Base-by-base conservation (phyloP, 2,888 invertebrate genomes). In the Melanchra persicariae region DNA sequence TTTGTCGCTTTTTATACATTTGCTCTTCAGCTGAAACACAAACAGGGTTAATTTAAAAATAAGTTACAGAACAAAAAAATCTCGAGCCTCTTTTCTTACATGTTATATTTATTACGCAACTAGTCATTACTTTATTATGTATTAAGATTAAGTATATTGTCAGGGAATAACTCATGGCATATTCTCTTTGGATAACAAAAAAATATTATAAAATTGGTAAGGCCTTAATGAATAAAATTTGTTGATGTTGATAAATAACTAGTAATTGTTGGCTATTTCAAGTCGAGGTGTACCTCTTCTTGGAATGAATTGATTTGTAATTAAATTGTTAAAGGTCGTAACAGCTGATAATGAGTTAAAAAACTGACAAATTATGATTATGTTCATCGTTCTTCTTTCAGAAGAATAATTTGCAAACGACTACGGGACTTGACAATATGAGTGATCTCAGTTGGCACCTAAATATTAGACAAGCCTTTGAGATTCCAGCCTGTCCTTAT, bases 201-300 rank as follows among this genome's bases (percentile, higher is more conserved):
- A 87, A 85, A 81, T 82, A 83, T 82, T 79, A 83, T 83, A 88
- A 85, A 75, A 74, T 76, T 79, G 71, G 78, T 84, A 92, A 91
- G 90, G 92, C 91, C 92, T 93, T 93, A 91, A 89, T 87, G 73
- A 90, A 77, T 83, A 90, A 90, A 90, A 89, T 92, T 93, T 93
- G 91, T 93, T 94, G 89, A 91, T 91, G 91, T 91, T 90, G 87
- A 88, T 90, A 90, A 88, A 89, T 89, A 87, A 87, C 83, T 86
- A 84, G 85, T 87, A 88, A 87, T 91, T 91, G 90, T 92, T 91
- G 90, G 90, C 87, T 88, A 87, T 84, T 83, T 83, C 76, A 77
- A 74, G 70, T 71, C 34, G 78, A 79, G 70, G 62, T 60, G 67
- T 70, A 62, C 67, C 72, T 69, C 74, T 59, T 61, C 70, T 75